A percentile compares a stretch with the other conserved stretches of the same genome.
These are phyloP conservation scores for Anguilla megastoma DNA, from an alignment of 2,797 vertebrate species.

Conservation along the genomic window DNA sequence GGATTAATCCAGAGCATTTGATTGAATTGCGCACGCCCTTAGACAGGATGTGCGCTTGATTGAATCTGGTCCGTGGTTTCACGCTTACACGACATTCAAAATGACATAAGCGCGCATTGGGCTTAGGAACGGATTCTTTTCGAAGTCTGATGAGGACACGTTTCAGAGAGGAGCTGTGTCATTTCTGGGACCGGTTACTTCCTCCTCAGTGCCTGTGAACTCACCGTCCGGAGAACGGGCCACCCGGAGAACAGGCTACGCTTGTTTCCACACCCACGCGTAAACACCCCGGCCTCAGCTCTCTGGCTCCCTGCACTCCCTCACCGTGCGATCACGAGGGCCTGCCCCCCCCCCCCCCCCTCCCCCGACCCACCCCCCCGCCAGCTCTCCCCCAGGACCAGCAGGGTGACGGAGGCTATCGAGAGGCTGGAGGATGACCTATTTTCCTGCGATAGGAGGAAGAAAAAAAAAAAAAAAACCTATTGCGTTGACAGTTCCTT, in stretches of 20 bases:
- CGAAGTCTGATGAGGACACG: neutral
- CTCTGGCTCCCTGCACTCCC: neutral
- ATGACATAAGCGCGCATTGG: neutral
- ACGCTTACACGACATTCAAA: neutral
- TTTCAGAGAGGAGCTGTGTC: neutral
- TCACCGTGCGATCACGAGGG: neutral
- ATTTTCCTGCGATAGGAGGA: neutral
- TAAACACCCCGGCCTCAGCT: constrained; percentile 12
- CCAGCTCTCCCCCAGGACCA: constrained; percentile 14
- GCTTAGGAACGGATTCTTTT: neutral
- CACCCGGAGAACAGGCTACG: no score
- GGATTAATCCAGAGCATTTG: no score
- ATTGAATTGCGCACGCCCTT: no score
- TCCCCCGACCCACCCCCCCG: neutral
- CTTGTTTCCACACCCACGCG: neutral
- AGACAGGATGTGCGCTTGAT: no score
- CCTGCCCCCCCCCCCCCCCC: no score
- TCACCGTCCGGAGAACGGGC: neutral
- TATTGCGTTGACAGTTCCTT: neutral
- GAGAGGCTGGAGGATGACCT: constrained; percentile 9
- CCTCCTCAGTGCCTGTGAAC: neutral
- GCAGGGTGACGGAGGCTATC: neutral
- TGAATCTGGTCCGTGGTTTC: no score
- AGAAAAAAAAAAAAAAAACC: neutral
- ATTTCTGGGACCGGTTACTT: neutral